A percentile compares a stretch with the other conserved stretches of the same genome.
phyloP scores from a whole-genome alignment of 2,888 invertebrate species.

The Heliconius ismenius region DNA sequence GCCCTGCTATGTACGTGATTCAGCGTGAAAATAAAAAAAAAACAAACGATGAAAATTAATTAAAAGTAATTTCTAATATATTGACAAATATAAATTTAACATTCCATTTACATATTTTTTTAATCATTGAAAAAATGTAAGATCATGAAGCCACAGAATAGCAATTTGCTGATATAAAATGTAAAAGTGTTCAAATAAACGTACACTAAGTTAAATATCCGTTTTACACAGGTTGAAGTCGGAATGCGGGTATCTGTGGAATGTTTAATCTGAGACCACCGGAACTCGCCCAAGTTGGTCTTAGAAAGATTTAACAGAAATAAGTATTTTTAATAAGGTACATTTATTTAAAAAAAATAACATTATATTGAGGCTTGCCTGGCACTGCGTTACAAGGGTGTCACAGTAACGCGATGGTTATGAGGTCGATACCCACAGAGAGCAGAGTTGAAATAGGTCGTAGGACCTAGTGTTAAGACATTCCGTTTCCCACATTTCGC shows the following conservation, averaged over 20 bases:
- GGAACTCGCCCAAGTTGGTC: conserved; percentile 18
- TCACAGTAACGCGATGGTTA: neutral
- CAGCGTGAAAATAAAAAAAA: too few relatives aligned
- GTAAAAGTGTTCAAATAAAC: conserved; percentile 20
- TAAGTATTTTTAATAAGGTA: conserved; percentile 2
- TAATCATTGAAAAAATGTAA: neutral
- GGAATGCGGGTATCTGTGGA: conserved; percentile 39
- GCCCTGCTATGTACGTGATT: too few relatives aligned
- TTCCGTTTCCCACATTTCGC: too few relatives aligned
- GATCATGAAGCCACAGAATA: neutral
- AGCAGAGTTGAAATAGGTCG: too few relatives aligned
- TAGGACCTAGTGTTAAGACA: too few relatives aligned
- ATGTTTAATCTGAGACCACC: conserved; percentile 44
- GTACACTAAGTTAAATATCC: conserved; percentile 38
- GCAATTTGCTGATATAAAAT: conserved; percentile 2
- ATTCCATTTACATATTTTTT: neutral
- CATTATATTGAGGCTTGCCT: too few relatives aligned
- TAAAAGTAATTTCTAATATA: too few relatives aligned
- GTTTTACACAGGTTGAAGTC: conserved; percentile 36
- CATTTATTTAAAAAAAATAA: neutral
- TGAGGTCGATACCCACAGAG: neutral
- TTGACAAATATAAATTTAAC: too few relatives aligned
- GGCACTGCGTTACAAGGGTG: neutral
- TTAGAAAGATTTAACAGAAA: conserved; percentile 23
- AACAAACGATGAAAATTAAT: too few relatives aligned